Base-by-base conservation (phyloP, 2,113 vertebrate genomes). In the Gobio gobio region DNA sequence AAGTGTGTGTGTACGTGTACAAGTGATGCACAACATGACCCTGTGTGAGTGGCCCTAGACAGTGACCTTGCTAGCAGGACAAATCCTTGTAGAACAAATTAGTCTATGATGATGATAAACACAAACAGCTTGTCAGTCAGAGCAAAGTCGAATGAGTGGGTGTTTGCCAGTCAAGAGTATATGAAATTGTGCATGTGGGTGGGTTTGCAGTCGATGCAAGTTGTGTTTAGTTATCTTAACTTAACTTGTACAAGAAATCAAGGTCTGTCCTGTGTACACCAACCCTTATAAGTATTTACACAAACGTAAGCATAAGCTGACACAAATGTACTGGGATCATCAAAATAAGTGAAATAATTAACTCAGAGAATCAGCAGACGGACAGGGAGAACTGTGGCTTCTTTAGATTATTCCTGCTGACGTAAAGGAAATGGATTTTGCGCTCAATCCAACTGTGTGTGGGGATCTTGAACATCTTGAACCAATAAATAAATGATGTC, bases 401-500 rank as follows among this genome's bases (percentile, higher is more conserved):
- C 40, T 45, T 45, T 14, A 10, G 33, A 79, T 63, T 63, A 61
- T 45, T 61, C 40, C 14, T 26, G 29, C 54, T 59, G 76, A 78
- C 6, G 29, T 74, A 74, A 74, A 49, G 43, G 43, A 74, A 43
- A 73, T 20, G 6, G 51, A 54, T 40, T 36, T 58, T 77, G 75
- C 10, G 51, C 14, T 78, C 33, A 78, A 22, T 77, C 51, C 40
- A 83, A 83, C 36, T 6, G 1, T 49, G 43, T 79, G 74, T 83
- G 81, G 63, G 47, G 26, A 78, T 59, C 51, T 78, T 26, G 36
- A 59, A 85, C 78, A 87, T 89, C 83, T 89, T 89, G 85, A 89
- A 76, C 78, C 49, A 83, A 89, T 83, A 85, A 87, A 85, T 79
- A 89, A 70, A 70, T 80, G 2, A 33, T 51, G 26, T 84, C 58